Base-by-base conservation (phyloP, 2,888 invertebrate species). In the Diplazon laetatorius region DNA sequence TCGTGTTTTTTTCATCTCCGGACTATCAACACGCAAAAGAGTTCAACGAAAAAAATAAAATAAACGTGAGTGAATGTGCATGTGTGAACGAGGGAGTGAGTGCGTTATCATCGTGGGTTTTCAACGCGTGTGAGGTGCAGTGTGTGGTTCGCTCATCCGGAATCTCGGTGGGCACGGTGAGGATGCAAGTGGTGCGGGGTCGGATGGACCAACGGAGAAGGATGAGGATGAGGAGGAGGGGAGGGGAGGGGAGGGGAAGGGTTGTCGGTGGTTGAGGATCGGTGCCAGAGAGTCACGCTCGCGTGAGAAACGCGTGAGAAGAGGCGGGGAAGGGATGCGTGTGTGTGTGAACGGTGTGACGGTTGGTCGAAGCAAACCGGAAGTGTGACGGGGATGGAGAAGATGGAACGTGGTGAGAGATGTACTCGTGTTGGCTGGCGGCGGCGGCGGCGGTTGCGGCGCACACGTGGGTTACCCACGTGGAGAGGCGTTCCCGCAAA, bases 401-500 rank as follows among this genome's bases (percentile, higher is more conserved):
- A 66, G 77, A 39, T 50, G 55, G 59, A 57, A 69, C n/a, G n/a
- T n/a, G n/a, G n/a, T n/a, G 52, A 69, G 76, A 73, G 72, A 78
- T 57, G 50, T 52, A 65, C 70, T 68, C 20, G 44, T 72, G 71
- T 63, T 65, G n/a, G n/a, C n/a, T n/a, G n/a, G n/a, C n/a, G n/a
- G n/a, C n/a, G n/a, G n/a, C n/a, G n/a, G n/a, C n/a, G n/a, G n/a
- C n/a, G n/a, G 74, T 59, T 74, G 75, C 46, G 76, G 77, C 84
- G 87, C 88, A 89, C 91, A 90, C 90, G 90, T 90, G 91, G 88
- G n/a, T n/a, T 86, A 84, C 84, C 82, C 85, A 85, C 85, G 83
- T 85, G 85, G 83, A 82, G 90, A 89, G 90, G 90, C 90, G 90
- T 89, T 88, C 90, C 90, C 65, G 22, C 35, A 35, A n/a, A n/a